Evolutionary conservation across 2,888 invertebrate genomes (phyloP).

Genomic region (Drosophila mimetica): DNA sequence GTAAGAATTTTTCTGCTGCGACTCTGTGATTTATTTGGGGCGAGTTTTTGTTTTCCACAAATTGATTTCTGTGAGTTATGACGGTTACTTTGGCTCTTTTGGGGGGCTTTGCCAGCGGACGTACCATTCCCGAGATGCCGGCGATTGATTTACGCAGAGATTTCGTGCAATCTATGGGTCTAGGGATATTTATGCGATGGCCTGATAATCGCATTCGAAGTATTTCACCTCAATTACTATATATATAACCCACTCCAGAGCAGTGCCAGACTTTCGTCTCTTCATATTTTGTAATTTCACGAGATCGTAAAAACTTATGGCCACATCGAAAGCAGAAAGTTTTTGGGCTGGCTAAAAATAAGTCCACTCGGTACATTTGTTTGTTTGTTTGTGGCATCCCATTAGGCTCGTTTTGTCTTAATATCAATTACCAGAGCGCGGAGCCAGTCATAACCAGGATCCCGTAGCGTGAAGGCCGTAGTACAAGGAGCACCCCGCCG

Average conservation of each 20-base stretch:
- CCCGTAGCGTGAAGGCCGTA: slow-evolving; percentile 54
- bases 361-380: slow-evolving; percentile 43
- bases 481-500: slow-evolving; percentile 46
- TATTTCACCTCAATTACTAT: slow-evolving; percentile 1
- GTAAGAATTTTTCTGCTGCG: slow-evolving; percentile 33
- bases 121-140: neutral
- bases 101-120: neutral
- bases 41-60: slow-evolving; percentile 45
- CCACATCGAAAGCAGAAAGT: slow-evolving; percentile 26
- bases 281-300: slow-evolving; percentile 42
- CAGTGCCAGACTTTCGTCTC: slow-evolving; percentile 32
- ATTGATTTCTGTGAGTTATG: slow-evolving; percentile 50
- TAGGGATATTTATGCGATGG: slow-evolving; percentile 31
- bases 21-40: slow-evolving; percentile 39
- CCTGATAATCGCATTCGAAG: slow-evolving; percentile 18
- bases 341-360: slow-evolving; percentile 48
- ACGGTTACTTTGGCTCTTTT: slow-evolving; percentile 29
- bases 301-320: slow-evolving; percentile 61
- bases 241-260: no score
- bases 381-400: slow-evolving; percentile 43
- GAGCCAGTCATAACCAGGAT: slow-evolving; percentile 39
- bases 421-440: slow-evolving; percentile 68
- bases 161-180: slow-evolving; percentile 23
- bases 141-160: slow-evolving; percentile 37
- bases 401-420: slow-evolving; percentile 58